Percentiles rank a stretch among this genome's conserved stretches.
Evolutionary conservation across 37 sponge, comb jelly and placozoan genomes (phyloP).

Genomic region (Halichondria panicea): DNA sequence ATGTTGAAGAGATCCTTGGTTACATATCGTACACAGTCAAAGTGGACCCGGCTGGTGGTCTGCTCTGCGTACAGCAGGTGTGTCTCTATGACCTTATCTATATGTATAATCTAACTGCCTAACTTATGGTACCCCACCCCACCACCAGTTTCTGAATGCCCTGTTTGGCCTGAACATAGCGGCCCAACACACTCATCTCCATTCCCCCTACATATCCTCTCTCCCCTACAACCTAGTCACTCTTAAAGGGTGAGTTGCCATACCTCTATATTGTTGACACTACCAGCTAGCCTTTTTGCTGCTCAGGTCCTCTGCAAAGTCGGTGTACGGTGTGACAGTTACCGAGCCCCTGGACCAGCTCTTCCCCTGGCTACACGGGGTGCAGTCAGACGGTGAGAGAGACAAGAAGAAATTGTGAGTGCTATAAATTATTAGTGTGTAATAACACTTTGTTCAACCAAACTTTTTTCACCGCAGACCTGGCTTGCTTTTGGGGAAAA

Average conservation of each 20-base stretch:
- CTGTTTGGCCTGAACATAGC: conserved; percentile 80
- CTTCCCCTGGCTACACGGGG: too few relatives aligned
- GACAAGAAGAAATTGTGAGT: background rate
- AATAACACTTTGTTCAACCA: background rate
- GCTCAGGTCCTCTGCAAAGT: background rate
- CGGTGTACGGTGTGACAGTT: background rate
- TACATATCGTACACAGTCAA: conserved; percentile 37
- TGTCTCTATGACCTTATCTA: background rate
- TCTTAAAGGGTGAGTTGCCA: background rate
- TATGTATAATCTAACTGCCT: background rate
- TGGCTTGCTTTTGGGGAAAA: background rate
- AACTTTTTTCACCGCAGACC: background rate
- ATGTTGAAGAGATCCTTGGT: conserved; percentile 65
- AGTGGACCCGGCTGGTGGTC: conserved; percentile 64
- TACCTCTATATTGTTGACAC: background rate
- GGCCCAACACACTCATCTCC: conserved; percentile 62
- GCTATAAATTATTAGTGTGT: background rate
- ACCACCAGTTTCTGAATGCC: conserved; percentile 70
- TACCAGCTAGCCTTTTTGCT: background rate
- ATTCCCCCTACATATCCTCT: conserved; percentile 62
- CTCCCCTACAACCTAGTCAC: conserved; percentile 21
- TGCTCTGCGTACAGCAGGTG: conserved; percentile 83
- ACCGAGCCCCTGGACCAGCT: background rate
- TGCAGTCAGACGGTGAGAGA: too few relatives aligned
- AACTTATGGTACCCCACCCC: background rate